A percentile compares a stretch with the other conserved stretches of the same genome.
These are phyloP conservation scores for Drosophila mayaguana DNA, from an alignment of 2,888 invertebrate genomes.

Conservation along the genomic window DNA sequence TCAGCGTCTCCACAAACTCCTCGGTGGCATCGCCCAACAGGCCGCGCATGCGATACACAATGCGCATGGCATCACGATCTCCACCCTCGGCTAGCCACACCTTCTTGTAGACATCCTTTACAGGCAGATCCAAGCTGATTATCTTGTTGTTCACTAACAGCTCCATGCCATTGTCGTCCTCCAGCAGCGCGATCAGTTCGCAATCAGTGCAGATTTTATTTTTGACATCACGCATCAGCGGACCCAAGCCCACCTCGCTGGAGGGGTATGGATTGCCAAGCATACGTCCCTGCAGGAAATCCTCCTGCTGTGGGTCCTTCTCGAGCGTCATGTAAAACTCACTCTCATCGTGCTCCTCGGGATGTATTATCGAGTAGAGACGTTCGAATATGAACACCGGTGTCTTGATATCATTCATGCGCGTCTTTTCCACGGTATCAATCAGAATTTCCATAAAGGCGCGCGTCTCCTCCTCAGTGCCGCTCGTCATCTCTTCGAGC, in stretches of 20 bases:
- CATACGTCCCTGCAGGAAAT: slow-evolving; percentile 98
- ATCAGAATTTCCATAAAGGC: slow-evolving; percentile 99
- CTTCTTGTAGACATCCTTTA: slow-evolving; percentile 95
- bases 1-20: slow-evolving; percentile 98
- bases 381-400: slow-evolving; percentile 99
- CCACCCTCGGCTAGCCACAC: slow-evolving; percentile 95
- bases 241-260: slow-evolving; percentile 96
- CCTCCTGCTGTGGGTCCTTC: slow-evolving; percentile 99
- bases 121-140: slow-evolving; percentile 97
- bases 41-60: slow-evolving; percentile 99
- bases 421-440: slow-evolving; percentile 96
- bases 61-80: slow-evolving; percentile 97
- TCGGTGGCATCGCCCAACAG: slow-evolving; percentile 99
- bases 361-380: slow-evolving; percentile 98
- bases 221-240: slow-evolving; percentile 99
- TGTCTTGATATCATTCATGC: slow-evolving; percentile 95
- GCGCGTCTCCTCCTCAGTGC: slow-evolving; percentile 97
- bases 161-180: slow-evolving; percentile 99
- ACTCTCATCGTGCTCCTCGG: slow-evolving; percentile 98
- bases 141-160: slow-evolving; percentile 98
- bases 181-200: slow-evolving; percentile 97
- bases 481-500: slow-evolving; percentile 97
- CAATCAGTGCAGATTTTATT: slow-evolving; percentile 99
- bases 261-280: slow-evolving; percentile 99
- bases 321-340: slow-evolving; percentile 98